These are phyloP conservation scores for Standfussiana lucernea DNA, from an alignment of 2,888 invertebrate species.

Conservation along the genomic window DNA sequence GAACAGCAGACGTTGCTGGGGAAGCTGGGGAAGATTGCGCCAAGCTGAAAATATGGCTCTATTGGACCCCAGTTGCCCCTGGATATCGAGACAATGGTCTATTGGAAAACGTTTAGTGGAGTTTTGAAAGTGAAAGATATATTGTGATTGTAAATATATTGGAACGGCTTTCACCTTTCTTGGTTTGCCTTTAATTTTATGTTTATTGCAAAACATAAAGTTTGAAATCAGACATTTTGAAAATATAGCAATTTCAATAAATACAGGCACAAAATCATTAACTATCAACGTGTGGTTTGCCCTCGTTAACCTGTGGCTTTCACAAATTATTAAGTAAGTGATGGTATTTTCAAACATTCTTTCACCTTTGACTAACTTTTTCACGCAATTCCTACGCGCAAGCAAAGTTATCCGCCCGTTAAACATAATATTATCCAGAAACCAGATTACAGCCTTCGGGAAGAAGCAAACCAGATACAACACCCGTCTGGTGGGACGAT, in stretches of 20 bases:
- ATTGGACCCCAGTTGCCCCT: slow-evolving; percentile 37
- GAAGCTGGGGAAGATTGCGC: slow-evolving; percentile 67
- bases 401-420: background rate
- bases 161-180: background rate
- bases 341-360: background rate
- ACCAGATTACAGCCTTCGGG: background rate
- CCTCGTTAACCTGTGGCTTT: background rate
- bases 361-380: background rate
- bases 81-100: slow-evolving; percentile 30
- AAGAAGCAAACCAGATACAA: background rate
- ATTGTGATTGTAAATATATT: slow-evolving; percentile 38
- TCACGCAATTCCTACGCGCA: background rate
- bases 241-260: background rate
- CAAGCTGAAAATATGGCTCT: slow-evolving; percentile 62
- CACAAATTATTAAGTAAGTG: background rate
- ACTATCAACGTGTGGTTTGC: background rate
- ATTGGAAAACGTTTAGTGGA: slow-evolving; percentile 55
- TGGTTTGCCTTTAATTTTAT: background rate
- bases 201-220: slow-evolving; percentile 9
- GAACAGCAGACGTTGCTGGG: slow-evolving; percentile 71
- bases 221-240: background rate
- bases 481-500: background rate
- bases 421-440: background rate
- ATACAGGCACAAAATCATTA: background rate
- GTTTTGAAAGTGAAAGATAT: slow-evolving; percentile 49